A percentile compares a stretch with the other conserved stretches of the same genome.
Evolutionary conservation across 2,797 vertebrate species (phyloP).

Genomic region (Myotis planiceps): DNA sequence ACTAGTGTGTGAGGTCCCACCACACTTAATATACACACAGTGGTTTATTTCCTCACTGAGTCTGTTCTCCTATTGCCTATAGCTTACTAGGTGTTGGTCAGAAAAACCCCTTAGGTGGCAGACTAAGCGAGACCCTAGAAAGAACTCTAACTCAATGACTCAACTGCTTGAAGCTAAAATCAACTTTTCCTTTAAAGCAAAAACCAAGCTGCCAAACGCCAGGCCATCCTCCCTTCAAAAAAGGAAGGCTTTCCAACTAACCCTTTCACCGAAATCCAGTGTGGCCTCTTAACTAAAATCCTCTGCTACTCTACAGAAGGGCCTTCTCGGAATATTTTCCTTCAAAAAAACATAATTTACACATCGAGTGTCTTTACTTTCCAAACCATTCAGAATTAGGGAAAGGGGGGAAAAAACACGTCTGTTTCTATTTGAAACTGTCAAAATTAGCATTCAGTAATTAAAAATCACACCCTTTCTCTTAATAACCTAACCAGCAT

Average conservation of each 20-base stretch:
- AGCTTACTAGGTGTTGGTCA: background rate
- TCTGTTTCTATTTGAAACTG: conserved; percentile 91
- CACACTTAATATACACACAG: background rate
- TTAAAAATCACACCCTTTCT: conserved; percentile 93
- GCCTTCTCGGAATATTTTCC: conserved; percentile 25
- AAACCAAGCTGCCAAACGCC: background rate
- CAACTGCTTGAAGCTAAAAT: background rate
- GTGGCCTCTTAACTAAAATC: conserved; percentile 54
- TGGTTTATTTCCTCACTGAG: background rate
- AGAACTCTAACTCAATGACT: background rate
- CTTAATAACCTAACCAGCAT: conserved; percentile 93
- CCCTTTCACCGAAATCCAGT: background rate
- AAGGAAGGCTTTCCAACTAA: conserved; percentile 5
- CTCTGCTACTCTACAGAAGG: conserved; percentile 54
- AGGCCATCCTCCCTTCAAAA: background rate
- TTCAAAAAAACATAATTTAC: conserved; percentile 60
- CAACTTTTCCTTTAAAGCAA: background rate
- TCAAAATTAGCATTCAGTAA: conserved; percentile 93
- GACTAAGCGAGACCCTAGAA: background rate
- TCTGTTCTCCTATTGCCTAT: background rate
- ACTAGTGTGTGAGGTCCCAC: background rate
- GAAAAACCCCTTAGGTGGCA: background rate
- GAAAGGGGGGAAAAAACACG: conserved; percentile 80
- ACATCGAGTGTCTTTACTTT: conserved; percentile 79
- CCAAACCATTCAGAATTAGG: conserved; percentile 82